Conservation (phyloP, 64 coral and sea anemone species). For the Montipora foliosa region DNA sequence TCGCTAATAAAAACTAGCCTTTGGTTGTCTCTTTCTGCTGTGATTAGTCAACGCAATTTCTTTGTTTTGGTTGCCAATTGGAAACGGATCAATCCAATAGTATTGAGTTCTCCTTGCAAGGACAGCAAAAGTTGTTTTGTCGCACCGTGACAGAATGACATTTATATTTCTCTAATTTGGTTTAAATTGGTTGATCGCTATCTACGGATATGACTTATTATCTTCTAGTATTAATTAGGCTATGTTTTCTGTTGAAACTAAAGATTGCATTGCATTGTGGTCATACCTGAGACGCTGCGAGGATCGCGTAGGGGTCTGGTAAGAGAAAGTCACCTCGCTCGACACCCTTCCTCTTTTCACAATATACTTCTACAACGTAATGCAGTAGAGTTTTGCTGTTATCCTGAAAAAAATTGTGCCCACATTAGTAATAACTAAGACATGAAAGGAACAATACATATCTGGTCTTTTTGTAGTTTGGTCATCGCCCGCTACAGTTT, state of each 20-base stretch:
- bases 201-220: background rate
- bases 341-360: constrained; percentile 73
- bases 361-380: constrained; percentile 88
- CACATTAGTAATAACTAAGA: background rate
- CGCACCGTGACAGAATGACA: too few species aligned
- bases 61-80: too few species aligned
- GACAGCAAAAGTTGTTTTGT: too few species aligned
- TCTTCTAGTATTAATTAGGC: background rate
- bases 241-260: background rate
- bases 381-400: constrained; percentile 83
- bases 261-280: background rate
- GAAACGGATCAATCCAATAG: too few species aligned
- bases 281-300: constrained; percentile 82
- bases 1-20: too few species aligned
- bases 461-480: background rate
- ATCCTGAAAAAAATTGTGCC: constrained; percentile 39
- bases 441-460: background rate
- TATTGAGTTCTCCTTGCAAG: too few species aligned
- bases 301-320: constrained; percentile 84
- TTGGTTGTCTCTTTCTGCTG: too few species aligned
- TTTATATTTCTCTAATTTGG: too few species aligned
- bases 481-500: too few species aligned
- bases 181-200: background rate
- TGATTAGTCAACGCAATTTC: too few species aligned
- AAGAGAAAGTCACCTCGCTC: constrained; percentile 69